A percentile compares a stretch with the other conserved stretches of the same genome.
These are phyloP conservation scores for Drosophila ustulata DNA, from an alignment of 2,888 invertebrate species.

Conservation along the genomic window DNA sequence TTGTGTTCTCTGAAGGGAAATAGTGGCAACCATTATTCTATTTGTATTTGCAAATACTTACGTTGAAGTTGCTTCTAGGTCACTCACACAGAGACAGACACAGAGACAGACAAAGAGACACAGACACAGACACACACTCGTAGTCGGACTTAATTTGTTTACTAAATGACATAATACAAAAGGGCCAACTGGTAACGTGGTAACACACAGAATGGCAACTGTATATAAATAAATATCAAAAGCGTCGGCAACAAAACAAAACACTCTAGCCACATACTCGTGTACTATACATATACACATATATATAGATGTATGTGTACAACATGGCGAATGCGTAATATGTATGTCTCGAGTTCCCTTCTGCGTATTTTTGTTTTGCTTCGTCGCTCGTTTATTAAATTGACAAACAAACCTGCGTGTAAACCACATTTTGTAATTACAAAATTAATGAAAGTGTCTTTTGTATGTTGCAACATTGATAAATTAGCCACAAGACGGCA, in stretches of 20 bases:
- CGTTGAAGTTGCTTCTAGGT: conserved; percentile 37
- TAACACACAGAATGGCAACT: conserved; percentile 6
- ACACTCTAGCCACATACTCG: conserved; percentile 10
- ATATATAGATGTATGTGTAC: background rate
- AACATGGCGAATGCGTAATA: conserved; percentile 50
- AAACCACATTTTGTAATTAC: conserved; percentile 46
- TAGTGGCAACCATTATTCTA: conserved; percentile 27
- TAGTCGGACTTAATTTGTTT: conserved; percentile 70
- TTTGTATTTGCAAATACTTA: conserved; percentile 57
- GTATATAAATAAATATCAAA: conserved; percentile 37
- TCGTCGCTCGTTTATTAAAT: conserved; percentile 54
- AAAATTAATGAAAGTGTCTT: conserved; percentile 43
- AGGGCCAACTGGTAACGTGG: conserved; percentile 37
- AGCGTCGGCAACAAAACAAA: conserved; percentile 22
- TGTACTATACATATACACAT: background rate
- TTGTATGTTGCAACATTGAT: conserved; percentile 13
- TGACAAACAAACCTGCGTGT: conserved; percentile 22
- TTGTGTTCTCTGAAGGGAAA: conserved; percentile 3
- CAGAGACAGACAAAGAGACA: background rate
- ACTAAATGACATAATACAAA: conserved; percentile 73
- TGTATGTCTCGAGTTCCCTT: conserved; percentile 15
- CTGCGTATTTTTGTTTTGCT: background rate
- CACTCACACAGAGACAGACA: conserved; percentile 24
- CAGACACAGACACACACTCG: conserved; percentile 2
- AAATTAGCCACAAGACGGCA: conserved; percentile 18